phyloP scores from a whole-genome alignment of 2,888 invertebrate genomes.

The Melanostoma mellinum region DNA sequence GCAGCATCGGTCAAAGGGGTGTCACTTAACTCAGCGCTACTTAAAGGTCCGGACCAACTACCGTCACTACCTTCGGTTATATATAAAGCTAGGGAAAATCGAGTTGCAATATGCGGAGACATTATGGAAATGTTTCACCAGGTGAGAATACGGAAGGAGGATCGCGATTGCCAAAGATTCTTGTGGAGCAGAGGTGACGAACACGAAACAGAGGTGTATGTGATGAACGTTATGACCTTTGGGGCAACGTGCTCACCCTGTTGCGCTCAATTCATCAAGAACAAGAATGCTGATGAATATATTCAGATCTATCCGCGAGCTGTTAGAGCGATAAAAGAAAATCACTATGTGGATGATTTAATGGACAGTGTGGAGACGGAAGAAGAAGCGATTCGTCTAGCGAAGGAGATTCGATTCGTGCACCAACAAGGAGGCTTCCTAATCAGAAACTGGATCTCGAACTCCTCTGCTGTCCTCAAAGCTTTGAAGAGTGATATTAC shows the following conservation, averaged over 20 bases:
- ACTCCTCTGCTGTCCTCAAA: not conserved
- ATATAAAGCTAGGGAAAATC: not conserved
- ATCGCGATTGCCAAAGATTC: conserved; percentile 1
- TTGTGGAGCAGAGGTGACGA: not conserved
- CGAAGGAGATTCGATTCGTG: not conserved
- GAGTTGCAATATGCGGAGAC: not conserved
- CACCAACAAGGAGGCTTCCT: not conserved
- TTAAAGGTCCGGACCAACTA: conserved; percentile 11
- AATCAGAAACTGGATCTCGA: conserved; percentile 12
- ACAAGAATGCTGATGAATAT: conserved; percentile 7
- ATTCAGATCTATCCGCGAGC: not conserved
- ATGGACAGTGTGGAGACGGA: not conserved
- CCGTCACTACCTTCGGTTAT: not conserved
- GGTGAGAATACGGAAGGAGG: too few relatives aligned
- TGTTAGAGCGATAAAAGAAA: not conserved
- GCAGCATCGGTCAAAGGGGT: conserved; percentile 5
- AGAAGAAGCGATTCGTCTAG: not conserved
- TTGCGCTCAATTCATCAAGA: not conserved
- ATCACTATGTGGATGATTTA: not conserved
- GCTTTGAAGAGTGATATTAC: not conserved
- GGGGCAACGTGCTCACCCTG: too few relatives aligned
- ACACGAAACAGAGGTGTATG: not conserved
- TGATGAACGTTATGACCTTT: not conserved
- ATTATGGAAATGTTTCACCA: conserved; percentile 10
- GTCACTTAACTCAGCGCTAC: conserved; percentile 10